Evolutionary conservation across 2,113 vertebrate species (phyloP).

Genomic region (Chloebia gouldiae): DNA sequence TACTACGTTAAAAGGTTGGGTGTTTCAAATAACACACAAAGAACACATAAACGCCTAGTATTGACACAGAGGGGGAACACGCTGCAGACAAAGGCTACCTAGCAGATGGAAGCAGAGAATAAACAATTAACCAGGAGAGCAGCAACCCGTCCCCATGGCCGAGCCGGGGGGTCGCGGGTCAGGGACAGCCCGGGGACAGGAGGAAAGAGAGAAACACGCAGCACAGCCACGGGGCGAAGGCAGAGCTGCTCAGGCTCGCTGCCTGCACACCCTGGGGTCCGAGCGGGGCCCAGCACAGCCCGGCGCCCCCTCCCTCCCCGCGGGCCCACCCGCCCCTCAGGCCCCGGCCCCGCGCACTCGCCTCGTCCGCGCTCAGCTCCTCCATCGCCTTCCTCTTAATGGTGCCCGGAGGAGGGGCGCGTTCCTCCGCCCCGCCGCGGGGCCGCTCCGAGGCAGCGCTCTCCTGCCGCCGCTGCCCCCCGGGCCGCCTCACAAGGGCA

Average conservation of each 20-base stretch:
- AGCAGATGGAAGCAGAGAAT: neutral
- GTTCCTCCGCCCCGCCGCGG: slow-evolving; percentile 27
- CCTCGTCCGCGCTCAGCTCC: slow-evolving; percentile 98
- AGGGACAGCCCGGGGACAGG: neutral
- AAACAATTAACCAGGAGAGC: neutral
- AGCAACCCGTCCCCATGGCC: neutral
- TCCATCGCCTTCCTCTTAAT: slow-evolving; percentile 91
- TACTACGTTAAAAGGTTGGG: fast-evolving
- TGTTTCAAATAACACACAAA: neutral
- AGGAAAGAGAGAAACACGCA: fast-evolving
- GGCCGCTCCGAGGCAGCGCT: slow-evolving; percentile 32
- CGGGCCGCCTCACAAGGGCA: slow-evolving; percentile 75
- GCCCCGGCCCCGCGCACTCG: slow-evolving; percentile 67
- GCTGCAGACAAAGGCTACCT: neutral
- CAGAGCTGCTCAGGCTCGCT: fast-evolving
- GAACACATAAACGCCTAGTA: fast-evolving
- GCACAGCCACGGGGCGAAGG: neutral
- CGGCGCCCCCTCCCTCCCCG: neutral
- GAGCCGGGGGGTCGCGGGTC: neutral
- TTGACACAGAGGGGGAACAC: neutral
- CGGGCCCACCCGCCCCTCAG: neutral
- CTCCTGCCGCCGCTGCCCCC: slow-evolving; percentile 55
- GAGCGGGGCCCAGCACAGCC: neutral
- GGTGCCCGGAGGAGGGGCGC: slow-evolving; percentile 69
- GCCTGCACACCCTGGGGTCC: neutral